Percentiles rank a stretch among this genome's conserved stretches.
Evolutionary conservation across 2,113 vertebrate genomes (phyloP).

Genomic region (Dipodomys ordii): DNA sequence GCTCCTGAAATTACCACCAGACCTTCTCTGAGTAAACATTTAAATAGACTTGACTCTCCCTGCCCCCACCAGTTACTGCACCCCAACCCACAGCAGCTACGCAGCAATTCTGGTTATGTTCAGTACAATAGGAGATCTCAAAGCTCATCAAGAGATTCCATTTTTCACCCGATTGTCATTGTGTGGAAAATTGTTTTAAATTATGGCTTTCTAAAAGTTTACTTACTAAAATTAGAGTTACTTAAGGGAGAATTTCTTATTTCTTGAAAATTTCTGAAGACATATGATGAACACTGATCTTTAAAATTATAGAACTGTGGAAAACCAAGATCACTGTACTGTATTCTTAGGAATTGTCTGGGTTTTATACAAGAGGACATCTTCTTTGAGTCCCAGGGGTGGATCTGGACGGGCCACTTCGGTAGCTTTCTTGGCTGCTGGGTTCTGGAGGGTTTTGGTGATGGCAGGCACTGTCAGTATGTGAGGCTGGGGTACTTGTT

Average conservation of each 20-base stretch:
- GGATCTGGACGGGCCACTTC: not conserved
- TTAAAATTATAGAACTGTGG: not conserved
- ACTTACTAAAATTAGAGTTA: not conserved
- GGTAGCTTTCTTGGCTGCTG: not conserved
- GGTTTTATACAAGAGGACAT: not conserved
- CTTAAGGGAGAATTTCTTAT: not conserved
- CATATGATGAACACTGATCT: not conserved
- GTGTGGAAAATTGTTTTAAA: not conserved
- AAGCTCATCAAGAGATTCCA: not conserved
- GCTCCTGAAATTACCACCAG: conserved; percentile 2
- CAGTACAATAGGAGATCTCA: not conserved
- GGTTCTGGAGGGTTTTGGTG: not conserved
- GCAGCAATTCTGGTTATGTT: not conserved
- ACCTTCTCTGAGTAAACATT: conserved; percentile 33
- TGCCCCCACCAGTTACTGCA: not conserved
- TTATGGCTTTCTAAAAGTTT: not conserved
- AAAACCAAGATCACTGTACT: not conserved
- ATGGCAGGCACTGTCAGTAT: not conserved
- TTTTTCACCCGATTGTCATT: not conserved
- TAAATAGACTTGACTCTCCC: not conserved
- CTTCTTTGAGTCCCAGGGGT: not conserved
- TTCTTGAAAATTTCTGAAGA: conserved; percentile 33
- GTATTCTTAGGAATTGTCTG: not conserved
- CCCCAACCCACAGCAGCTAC: not conserved
- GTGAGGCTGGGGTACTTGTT: not conserved